Evolutionary conservation across 30 jellyfish, hydroid and myxozoan species (phyloP), one percentile per base, ranked within the genome.

Genomic region (Chironex yamaguchii): DNA sequence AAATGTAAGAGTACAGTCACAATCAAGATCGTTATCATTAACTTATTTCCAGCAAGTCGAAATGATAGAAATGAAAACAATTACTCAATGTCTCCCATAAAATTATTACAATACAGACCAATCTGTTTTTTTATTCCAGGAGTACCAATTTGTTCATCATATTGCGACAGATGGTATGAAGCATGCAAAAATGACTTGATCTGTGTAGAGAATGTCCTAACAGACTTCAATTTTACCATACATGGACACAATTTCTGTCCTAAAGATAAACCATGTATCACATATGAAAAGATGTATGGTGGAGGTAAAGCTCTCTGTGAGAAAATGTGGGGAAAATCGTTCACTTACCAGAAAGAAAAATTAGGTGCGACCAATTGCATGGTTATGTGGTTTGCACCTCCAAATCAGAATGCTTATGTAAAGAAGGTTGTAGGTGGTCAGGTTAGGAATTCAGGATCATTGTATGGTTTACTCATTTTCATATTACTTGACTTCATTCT

Each of bases 271-370:
- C 80, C 80, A 9, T 67, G 80, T 67, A 22, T 67, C 21, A 67
- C 80, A 4, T 67, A 67, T 31, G 29, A 67, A 67, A 66, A 67
- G 80, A 67, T 67, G 80, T 67, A 67, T 22, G 80, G 80, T 22
- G 29, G 80, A 20, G 80, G 80, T 4, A 29, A n/a, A 67, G 67
- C 9, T 22, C 67, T 67, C 4, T 67, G 80, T 29, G 31, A 67
- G 53, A 67, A 67, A 29, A 67, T 67, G 80, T 67, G 80, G 80
- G 80, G 80, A 11, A 67, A 29, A 14, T 23, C 80, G 29, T 67
- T 14, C 29, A 22, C 22, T 29, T 67, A 67, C 80, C 23, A 25
- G 9, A 12, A 29, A 29, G 80, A 67, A 29, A 67, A 23, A 25
- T 14, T 6, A 4, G 4, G 12, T 29, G 67, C 21, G 4, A 3